Base-by-base conservation (phyloP, 2,888 invertebrate genomes). In the Drosophila yooni region DNA sequence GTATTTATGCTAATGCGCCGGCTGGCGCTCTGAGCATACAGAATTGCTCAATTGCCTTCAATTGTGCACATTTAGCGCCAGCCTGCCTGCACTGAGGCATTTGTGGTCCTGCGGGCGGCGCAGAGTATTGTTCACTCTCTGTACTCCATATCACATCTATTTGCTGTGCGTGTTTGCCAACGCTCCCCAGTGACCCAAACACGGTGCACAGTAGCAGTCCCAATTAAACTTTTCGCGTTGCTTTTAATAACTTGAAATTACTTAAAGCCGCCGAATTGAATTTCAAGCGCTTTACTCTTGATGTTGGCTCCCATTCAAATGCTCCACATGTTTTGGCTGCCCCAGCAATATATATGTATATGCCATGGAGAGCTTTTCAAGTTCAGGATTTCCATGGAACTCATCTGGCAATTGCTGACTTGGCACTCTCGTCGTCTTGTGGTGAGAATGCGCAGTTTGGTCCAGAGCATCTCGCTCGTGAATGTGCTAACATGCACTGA, bases 151-250 rank as follows among this genome's bases (percentile, higher is more conserved):
- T 56, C 63, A 56, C 51, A 66, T 64, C 68, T 66, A 74, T 74
- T 66, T 61, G 18, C 31, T 62, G 34, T 50, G 43, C 54, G 36
- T 65, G 50, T 33, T 36, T 56, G 27, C 15, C 13, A n/a, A 34
- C 25, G 21, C 59, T 72, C 68, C 81, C 68, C 59, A 60, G 40
- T 62, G 72, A 29, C 67, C 64, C 71, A 61, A 59, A 54, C 62
- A 51, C n/a, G 8, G n/a, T 40, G 36, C 54, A 60, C 59, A 59
- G 59, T 36, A 52, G 51, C 66, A 68, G 64, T 81, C 88, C 78
- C 86, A 87, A 89, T 87, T 87, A 77, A 87, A 87, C 87, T 87
- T 90, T 87, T 78, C 74, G 82, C 89, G 73, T 77, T 73, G 79
- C 68, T 78, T 86, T 90, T 89, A 87, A 83, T 90, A 87, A 87